A percentile compares a stretch with the other conserved stretches of the same genome.
Conservation (phyloP, 2,888 invertebrate species). For the Chironomus tentans region DNA sequence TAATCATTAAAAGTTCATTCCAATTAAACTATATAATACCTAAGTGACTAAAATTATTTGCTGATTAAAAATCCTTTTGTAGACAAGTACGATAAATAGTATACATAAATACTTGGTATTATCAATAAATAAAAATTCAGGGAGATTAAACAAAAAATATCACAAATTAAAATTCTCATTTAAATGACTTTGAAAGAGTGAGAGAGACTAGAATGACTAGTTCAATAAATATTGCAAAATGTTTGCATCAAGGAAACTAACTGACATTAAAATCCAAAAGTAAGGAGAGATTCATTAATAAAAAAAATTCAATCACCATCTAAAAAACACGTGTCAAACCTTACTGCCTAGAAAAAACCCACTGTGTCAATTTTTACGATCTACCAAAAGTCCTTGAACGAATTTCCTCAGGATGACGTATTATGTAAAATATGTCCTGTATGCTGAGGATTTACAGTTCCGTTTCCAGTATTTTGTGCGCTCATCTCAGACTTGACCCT, state of each 20-base stretch:
- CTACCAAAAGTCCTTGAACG: constrained; percentile 46
- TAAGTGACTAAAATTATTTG: too few species aligned
- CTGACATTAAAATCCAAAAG: too few species aligned
- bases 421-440: constrained; percentile 34
- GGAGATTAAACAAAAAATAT: neutral
- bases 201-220: neutral
- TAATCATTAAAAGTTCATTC: too few species aligned
- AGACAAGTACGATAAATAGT: too few species aligned
- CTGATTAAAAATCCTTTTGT: too few species aligned
- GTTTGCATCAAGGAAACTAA: neutral
- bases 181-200: neutral
- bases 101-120: neutral
- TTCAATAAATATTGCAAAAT: neutral
- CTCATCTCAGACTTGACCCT: constrained; percentile 77
- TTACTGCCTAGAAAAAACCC: constrained; percentile 12
- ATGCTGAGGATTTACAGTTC: constrained; percentile 34
- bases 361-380: constrained; percentile 10
- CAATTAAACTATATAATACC: too few species aligned
- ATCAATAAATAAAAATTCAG: neutral
- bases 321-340: constrained; percentile 17
- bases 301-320: neutral
- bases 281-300: neutral
- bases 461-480: constrained; percentile 51
- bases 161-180: neutral
- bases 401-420: constrained; percentile 44